Evolutionary conservation across 2,888 invertebrate genomes (phyloP).

Genomic region (Steinernema carpocapsae): DNA sequence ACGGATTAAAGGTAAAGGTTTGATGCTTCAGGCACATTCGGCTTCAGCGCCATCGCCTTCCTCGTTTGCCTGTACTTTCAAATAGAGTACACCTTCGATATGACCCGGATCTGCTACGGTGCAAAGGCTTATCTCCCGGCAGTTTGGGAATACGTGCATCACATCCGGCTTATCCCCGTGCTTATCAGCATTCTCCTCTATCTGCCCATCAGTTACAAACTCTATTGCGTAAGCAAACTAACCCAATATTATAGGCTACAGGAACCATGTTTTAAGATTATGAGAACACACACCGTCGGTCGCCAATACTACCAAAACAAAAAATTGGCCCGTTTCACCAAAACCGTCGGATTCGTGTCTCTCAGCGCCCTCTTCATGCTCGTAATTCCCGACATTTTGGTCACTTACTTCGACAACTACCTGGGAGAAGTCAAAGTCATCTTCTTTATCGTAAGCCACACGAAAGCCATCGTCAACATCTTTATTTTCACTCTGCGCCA

Average conservation of each 20-base stretch:
- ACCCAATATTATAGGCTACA: not conserved
- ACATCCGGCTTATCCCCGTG: constrained; percentile 17
- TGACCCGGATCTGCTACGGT: constrained; percentile 7
- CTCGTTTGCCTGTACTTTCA: constrained; percentile 8
- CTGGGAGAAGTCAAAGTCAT: not conserved
- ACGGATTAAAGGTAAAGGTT: not conserved
- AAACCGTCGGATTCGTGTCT: constrained; percentile 16
- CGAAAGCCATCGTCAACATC: constrained; percentile 31
- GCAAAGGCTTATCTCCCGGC: constrained; percentile 2
- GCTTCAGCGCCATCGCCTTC: constrained; percentile 24
- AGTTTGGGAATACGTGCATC: constrained; percentile 26
- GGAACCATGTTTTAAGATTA: not conserved
- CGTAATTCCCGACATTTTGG: constrained; percentile 16
- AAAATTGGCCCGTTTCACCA: constrained; percentile 1
- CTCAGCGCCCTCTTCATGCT: constrained; percentile 21
- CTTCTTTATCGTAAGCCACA: constrained; percentile 1
- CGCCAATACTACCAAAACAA: constrained; percentile 21
- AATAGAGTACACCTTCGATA: not conserved
- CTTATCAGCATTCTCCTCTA: constrained; percentile 19
- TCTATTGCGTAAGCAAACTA: not conserved
- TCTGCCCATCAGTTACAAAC: constrained; percentile 21
- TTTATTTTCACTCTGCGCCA: constrained; percentile 25
- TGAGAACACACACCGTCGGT: not conserved
- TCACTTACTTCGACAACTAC: not conserved
- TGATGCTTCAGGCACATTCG: constrained; percentile 1